Evolutionary conservation across 2,888 invertebrate species (phyloP).

Genomic region (Polydrusus tereticollis): DNA sequence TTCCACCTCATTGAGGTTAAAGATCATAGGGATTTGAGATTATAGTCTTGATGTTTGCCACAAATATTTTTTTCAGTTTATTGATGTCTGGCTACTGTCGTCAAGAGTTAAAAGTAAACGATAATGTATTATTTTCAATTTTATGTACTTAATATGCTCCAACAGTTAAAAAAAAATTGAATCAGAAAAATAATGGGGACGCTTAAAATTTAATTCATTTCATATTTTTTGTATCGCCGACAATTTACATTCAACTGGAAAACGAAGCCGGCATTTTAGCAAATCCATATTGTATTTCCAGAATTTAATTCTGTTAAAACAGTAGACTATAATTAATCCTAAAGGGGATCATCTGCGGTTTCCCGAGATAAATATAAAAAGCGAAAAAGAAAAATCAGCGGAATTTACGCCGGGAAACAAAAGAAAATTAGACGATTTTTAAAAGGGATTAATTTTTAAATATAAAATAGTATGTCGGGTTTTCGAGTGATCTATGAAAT

Average conservation of each 20-base stretch:
- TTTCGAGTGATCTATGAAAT: not conserved
- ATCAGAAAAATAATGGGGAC: not conserved
- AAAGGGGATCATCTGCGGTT: slow-evolving; percentile 27
- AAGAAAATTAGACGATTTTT: slow-evolving; percentile 8
- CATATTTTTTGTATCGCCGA: slow-evolving; percentile 5
- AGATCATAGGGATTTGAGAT: too few species aligned
- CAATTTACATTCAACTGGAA: slow-evolving; percentile 23
- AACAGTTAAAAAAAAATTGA: not conserved
- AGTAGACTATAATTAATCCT: slow-evolving; percentile 35
- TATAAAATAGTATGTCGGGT: not conserved
- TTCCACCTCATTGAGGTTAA: too few species aligned
- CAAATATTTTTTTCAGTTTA: too few species aligned
- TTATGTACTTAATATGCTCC: not conserved
- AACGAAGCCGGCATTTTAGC: not conserved
- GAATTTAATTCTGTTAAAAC: slow-evolving; percentile 40
- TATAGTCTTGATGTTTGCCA: too few species aligned
- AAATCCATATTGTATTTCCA: slow-evolving; percentile 33
- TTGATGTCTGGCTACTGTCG: too few species aligned
- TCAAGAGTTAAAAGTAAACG: too few species aligned
- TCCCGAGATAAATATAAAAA: slow-evolving; percentile 4
- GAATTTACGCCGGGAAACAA: slow-evolving; percentile 14
- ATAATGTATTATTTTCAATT: too few species aligned
- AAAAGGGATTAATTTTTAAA: slow-evolving; percentile 10
- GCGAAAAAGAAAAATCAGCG: slow-evolving; percentile 23
- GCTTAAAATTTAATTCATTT: not conserved